These are phyloP conservation scores for Stichodactyla mertensii DNA, from an alignment of 64 coral and sea anemone species.

Conservation along the genomic window DNA sequence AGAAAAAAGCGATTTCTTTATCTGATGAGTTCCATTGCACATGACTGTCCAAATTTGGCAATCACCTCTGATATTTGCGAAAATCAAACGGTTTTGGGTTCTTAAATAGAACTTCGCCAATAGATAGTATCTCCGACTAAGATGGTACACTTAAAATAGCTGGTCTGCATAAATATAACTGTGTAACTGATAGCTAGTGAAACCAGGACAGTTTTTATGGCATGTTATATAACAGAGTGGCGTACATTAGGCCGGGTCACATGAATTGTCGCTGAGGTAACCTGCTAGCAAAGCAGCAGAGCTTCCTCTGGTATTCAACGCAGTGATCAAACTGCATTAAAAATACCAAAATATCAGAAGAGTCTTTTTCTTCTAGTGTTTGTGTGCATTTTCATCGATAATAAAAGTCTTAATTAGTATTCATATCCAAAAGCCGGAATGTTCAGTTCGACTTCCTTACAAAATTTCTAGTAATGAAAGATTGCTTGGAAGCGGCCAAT, in stretches of 20 bases:
- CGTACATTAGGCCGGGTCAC: neutral
- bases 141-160: neutral
- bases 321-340: too few relatives aligned
- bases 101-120: neutral
- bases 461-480: too few relatives aligned
- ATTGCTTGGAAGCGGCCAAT: too few relatives aligned
- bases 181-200: neutral
- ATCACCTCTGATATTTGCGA: neutral
- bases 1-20: neutral
- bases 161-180: neutral
- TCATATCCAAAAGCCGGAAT: too few relatives aligned
- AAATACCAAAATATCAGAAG: too few relatives aligned
- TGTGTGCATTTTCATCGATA: too few relatives aligned
- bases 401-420: too few relatives aligned
- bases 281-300: neutral
- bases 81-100: neutral
- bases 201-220: neutral
- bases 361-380: too few relatives aligned
- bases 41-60: conserved; percentile 4
- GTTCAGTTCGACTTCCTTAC: too few relatives aligned
- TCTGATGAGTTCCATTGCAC: neutral
- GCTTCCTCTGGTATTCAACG: too few relatives aligned
- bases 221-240: neutral
- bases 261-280: neutral
- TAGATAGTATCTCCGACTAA: neutral